These are phyloP conservation scores for Percopsis transmontana DNA, from an alignment of 2,113 vertebrate species.

Conservation along the genomic window DNA sequence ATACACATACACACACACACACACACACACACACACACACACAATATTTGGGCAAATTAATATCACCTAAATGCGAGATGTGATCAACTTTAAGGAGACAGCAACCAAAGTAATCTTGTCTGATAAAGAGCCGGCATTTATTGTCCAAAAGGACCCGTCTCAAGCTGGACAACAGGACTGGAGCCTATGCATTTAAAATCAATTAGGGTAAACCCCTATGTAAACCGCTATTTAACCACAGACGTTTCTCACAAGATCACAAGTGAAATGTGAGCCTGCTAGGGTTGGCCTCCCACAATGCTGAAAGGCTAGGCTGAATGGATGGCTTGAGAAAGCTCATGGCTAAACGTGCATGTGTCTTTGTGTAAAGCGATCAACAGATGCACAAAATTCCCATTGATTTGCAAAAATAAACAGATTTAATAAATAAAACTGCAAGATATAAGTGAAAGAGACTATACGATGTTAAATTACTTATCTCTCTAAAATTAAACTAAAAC, in stretches of 20 bases:
- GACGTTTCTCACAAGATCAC: slow-evolving; percentile 42
- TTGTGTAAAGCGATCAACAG: slow-evolving; percentile 1
- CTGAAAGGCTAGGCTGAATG: slow-evolving; percentile 38
- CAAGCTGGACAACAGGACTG: too few relatives aligned
- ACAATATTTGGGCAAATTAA: too few relatives aligned
- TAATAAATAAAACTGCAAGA: too few relatives aligned
- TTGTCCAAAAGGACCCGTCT: too few relatives aligned
- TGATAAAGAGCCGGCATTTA: too few relatives aligned
- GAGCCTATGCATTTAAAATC: too few relatives aligned
- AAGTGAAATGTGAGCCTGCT: slow-evolving; percentile 66
- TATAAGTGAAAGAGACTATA: background rate
- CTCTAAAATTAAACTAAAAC: slow-evolving; percentile 6
- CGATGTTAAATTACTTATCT: slow-evolving; percentile 5
- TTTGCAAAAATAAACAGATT: background rate
- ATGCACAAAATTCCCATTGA: background rate
- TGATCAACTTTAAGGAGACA: too few relatives aligned
- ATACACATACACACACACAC: too few relatives aligned
- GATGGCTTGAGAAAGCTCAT: slow-evolving; percentile 57
- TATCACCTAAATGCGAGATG: too few relatives aligned
- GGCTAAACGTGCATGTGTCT: slow-evolving; percentile 21
- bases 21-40: too few relatives aligned
- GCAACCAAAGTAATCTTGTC: too few relatives aligned
- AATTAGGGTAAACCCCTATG: slow-evolving; percentile 41
- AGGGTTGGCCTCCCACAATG: slow-evolving; percentile 53
- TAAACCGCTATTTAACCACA: slow-evolving; percentile 69